phyloP scores from a whole-genome alignment of 2,888 invertebrate genomes.

The Biston stratarius region DNA sequence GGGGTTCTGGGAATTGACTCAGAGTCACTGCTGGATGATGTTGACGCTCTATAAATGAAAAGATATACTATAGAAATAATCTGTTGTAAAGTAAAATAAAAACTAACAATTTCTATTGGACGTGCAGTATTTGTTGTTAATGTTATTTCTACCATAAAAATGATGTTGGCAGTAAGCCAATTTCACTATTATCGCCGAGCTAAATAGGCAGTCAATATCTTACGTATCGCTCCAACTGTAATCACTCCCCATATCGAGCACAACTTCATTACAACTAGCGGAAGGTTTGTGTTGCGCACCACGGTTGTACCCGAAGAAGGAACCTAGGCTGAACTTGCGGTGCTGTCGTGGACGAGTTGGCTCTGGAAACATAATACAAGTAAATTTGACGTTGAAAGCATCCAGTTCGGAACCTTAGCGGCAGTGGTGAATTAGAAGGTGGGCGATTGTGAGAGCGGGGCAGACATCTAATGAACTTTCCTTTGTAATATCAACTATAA shows the following conservation, averaged over 20 bases:
- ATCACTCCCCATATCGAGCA: constrained; percentile 81
- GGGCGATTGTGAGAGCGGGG: neutral
- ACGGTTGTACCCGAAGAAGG: constrained; percentile 76
- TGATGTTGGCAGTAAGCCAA: no score
- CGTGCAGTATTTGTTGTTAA: no score
- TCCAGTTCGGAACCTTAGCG: neutral
- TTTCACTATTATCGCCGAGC: no score
- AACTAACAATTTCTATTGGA: no score
- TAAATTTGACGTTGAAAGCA: neutral
- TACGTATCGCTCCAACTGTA: constrained; percentile 81
- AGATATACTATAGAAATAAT: neutral
- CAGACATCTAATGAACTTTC: no score
- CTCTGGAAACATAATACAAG: constrained; percentile 45
- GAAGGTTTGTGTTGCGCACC: constrained; percentile 61
- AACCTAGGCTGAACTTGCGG: constrained; percentile 82
- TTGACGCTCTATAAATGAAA: constrained; percentile 63
- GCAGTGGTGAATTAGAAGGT: neutral
- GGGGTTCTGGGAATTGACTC: constrained; percentile 81
- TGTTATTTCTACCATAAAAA: no score
- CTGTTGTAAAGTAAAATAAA: no score
- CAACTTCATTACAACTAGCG: constrained; percentile 72
- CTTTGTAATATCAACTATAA: no score
- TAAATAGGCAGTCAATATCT: constrained; percentile 34
- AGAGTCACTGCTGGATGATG: constrained; percentile 80
- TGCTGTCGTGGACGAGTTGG: constrained; percentile 63